A percentile compares a stretch with the other conserved stretches of the same genome.
Conservation (phyloP, 2,797 vertebrate species). For the Strix occidentalis region DNA sequence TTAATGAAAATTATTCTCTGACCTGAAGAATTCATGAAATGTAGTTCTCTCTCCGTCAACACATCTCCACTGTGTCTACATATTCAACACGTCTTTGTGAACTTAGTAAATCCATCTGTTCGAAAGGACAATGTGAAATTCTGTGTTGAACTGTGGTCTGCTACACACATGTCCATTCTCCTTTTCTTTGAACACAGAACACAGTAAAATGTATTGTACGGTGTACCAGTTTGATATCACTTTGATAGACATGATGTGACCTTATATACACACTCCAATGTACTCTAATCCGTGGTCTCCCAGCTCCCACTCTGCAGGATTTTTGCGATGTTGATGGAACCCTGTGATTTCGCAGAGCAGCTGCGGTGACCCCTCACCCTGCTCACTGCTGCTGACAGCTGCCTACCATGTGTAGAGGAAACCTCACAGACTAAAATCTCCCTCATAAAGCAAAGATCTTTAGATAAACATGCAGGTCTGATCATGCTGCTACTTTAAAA, state of each 20-base stretch:
- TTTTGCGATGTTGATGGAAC: slow-evolving; percentile 82
- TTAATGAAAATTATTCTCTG: slow-evolving; percentile 40
- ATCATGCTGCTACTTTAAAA: slow-evolving; percentile 71
- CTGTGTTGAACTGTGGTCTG: slow-evolving; percentile 67
- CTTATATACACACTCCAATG: slow-evolving; percentile 74
- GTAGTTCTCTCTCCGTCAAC: slow-evolving; percentile 3
- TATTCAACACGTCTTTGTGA: slow-evolving; percentile 7
- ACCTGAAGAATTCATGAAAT: slow-evolving; percentile 12
- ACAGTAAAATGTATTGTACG: slow-evolving; percentile 76
- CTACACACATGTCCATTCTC: slow-evolving; percentile 72
- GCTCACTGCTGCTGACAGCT: slow-evolving; percentile 81
- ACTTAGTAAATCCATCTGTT: slow-evolving; percentile 59
- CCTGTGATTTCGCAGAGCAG: slow-evolving; percentile 80
- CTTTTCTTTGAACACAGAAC: slow-evolving; percentile 73
- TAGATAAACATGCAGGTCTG: slow-evolving; percentile 73
- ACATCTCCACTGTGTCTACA: background rate
- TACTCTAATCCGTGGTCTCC: slow-evolving; percentile 77
- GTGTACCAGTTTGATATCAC: slow-evolving; percentile 67
- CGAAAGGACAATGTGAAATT: slow-evolving; percentile 62
- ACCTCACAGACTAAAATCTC: slow-evolving; percentile 77
- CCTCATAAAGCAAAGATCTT: slow-evolving; percentile 69
- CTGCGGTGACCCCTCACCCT: slow-evolving; percentile 74
- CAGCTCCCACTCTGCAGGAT: slow-evolving; percentile 80
- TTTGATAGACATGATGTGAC: slow-evolving; percentile 80
- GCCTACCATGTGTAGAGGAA: slow-evolving; percentile 83